Percentiles rank a stretch among this genome's conserved stretches.
Conservation (phyloP, 37 sponge, comb jelly and placozoan genomes). For the Aphrocallistes beatrix region DNA sequence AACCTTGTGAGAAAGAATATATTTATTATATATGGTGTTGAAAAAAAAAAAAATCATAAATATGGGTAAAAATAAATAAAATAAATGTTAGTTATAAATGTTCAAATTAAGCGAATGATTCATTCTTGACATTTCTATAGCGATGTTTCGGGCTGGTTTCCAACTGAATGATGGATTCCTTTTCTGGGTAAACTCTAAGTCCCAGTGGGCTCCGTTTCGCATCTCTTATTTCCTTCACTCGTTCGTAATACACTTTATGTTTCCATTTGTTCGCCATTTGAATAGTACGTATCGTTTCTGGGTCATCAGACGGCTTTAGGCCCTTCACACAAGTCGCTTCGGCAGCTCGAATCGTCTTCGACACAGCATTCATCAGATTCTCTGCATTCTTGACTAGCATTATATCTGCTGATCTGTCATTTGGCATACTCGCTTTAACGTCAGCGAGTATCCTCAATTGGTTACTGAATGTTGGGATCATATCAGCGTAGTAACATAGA, state of each 20-base stretch:
- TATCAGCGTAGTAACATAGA: slow-evolving; percentile 59
- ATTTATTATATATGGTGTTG: neutral
- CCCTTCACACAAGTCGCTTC: slow-evolving; percentile 85
- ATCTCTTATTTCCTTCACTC: neutral
- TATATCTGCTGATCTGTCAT: slow-evolving; percentile 60
- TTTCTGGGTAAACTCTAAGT: neutral
- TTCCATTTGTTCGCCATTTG: slow-evolving; percentile 12
- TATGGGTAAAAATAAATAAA: neutral
- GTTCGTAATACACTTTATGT: neutral
- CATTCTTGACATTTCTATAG: too few species aligned
- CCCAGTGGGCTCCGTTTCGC: neutral
- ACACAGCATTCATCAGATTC: slow-evolving; percentile 78
- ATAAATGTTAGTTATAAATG: neutral
- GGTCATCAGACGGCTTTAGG: neutral
- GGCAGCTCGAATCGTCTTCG: slow-evolving; percentile 61
- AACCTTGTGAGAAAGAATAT: too few species aligned
- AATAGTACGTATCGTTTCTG: neutral
- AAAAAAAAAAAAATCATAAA: neutral
- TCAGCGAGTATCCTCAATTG: slow-evolving; percentile 70
- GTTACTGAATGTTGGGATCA: slow-evolving; percentile 73
- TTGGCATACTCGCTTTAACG: slow-evolving; percentile 67
- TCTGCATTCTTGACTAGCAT: slow-evolving; percentile 79
- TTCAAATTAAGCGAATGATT: too few species aligned
- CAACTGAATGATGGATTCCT: too few species aligned
- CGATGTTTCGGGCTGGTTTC: too few species aligned